These are phyloP conservation scores for Drosophila repleta DNA, from an alignment of 1,140 invertebrate species.

Conservation along the genomic window DNA sequence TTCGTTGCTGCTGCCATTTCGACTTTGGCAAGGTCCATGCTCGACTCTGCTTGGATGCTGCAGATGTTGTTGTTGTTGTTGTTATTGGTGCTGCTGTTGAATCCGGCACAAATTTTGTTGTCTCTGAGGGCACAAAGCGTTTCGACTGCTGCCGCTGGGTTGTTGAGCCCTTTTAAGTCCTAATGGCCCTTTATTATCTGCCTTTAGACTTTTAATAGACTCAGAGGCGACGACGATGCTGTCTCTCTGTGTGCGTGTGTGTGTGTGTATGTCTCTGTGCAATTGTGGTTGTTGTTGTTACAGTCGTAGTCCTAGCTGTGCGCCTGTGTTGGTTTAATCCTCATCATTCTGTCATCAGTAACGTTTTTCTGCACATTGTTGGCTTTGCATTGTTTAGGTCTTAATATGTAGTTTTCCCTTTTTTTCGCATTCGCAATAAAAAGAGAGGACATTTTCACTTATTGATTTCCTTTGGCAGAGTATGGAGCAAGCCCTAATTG, in stretches of 20 bases:
- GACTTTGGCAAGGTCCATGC: conserved; percentile 73
- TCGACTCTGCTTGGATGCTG: conserved; percentile 26
- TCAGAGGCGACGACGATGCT: conserved; percentile 60
- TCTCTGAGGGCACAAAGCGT: conserved; percentile 44
- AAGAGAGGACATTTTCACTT: conserved; percentile 55
- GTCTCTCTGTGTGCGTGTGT: conserved; percentile 27
- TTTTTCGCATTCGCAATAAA: conserved; percentile 56
- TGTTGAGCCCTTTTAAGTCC: conserved; percentile 83
- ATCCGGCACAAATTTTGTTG: conserved; percentile 57
- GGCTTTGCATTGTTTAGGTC: conserved; percentile 65
- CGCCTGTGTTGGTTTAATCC: conserved; percentile 71
- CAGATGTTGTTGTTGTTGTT: conserved; percentile 2
- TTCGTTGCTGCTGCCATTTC: conserved; percentile 80
- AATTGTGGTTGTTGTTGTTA: conserved; percentile 32
- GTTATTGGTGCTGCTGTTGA: conserved; percentile 46
- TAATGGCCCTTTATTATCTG: conserved; percentile 84
- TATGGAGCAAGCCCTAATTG: conserved; percentile 17
- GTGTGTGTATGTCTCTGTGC: conserved; percentile 25
- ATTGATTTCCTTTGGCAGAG: conserved; percentile 50
- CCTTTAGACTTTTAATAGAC: conserved; percentile 84
- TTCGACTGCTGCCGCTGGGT: conserved; percentile 52
- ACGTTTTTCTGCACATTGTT: conserved; percentile 83
- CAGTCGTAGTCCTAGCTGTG: conserved; percentile 4
- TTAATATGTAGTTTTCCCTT: conserved; percentile 75
- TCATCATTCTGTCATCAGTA: conserved; percentile 83